These are phyloP conservation scores for Semibalanus balanoides DNA, from an alignment of 1,140 invertebrate genomes.

Conservation along the genomic window DNA sequence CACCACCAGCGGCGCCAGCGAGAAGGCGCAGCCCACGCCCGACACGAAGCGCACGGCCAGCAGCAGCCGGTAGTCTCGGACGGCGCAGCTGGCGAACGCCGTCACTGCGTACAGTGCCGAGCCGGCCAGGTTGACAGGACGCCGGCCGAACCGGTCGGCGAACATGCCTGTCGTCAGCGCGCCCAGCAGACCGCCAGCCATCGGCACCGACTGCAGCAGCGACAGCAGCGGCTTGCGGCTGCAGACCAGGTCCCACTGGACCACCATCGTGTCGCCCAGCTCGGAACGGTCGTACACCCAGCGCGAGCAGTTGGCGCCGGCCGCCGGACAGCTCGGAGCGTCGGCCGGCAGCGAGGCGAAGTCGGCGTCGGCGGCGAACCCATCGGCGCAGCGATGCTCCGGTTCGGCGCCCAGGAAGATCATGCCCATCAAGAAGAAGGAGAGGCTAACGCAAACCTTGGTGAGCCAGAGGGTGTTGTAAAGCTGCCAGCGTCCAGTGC, in stretches of 20 bases:
- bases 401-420: constrained; percentile 6
- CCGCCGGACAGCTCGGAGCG: constrained; percentile 24
- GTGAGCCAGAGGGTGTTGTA: neutral
- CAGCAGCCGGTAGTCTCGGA: constrained; percentile 4
- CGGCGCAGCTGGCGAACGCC: neutral
- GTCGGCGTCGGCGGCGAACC: neutral
- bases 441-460: neutral
- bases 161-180: constrained; percentile 16
- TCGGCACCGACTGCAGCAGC: constrained; percentile 16
- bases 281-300: constrained; percentile 70
- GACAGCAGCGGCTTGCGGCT: constrained; percentile 13
- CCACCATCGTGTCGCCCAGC: constrained; percentile 46
- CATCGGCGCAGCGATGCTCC: constrained; percentile 7
- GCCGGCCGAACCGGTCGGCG: constrained; percentile 15
- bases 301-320: constrained; percentile 9
- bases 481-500: neutral
- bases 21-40: constrained; percentile 45
- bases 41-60: constrained; percentile 28
- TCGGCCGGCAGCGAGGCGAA: neutral
- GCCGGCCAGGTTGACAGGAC: neutral
- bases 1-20: constrained; percentile 52
- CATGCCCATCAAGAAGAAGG: neutral
- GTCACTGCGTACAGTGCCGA: neutral
- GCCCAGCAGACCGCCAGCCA: constrained; percentile 18
- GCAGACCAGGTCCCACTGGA: constrained; percentile 21